Evolutionary conservation across 2,113 vertebrate species (phyloP).

Genomic region (Nothobranchius kuhntae): DNA sequence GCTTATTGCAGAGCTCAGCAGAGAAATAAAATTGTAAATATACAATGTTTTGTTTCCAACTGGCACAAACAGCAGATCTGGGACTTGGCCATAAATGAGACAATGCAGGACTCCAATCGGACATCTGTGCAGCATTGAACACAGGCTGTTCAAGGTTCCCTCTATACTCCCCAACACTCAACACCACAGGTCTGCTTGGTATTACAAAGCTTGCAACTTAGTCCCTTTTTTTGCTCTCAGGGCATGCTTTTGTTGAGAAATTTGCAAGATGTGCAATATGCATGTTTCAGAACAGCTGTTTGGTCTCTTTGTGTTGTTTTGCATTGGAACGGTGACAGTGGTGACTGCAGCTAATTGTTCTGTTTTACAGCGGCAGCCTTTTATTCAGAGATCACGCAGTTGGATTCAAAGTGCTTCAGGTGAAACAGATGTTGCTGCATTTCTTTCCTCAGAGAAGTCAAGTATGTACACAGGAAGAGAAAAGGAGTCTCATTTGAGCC

Average conservation of each 20-base stretch:
- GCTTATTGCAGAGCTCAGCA: constrained; percentile 18
- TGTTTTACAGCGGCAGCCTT: constrained; percentile 39
- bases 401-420: constrained; percentile 61
- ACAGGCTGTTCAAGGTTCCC: constrained; percentile 35
- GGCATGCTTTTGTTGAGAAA: constrained; percentile 38
- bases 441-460: constrained; percentile 48
- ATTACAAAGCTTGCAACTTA: constrained; percentile 30
- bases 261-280: constrained; percentile 44
- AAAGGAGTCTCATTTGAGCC: constrained; percentile 37
- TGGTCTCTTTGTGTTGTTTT: constrained; percentile 15
- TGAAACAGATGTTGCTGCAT: constrained; percentile 73
- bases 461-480: constrained; percentile 59
- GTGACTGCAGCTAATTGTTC: constrained; percentile 11
- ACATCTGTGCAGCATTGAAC: constrained; percentile 45
- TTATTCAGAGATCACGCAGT: constrained; percentile 61
- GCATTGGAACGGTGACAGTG: constrained; percentile 13
- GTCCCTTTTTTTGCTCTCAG: constrained; percentile 25
- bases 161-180: constrained; percentile 6
- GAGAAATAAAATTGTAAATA: constrained; percentile 56
- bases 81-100: constrained; percentile 53
- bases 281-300: constrained; percentile 51
- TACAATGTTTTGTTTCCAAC: constrained; percentile 45
- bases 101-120: constrained; percentile 54
- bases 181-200: constrained; percentile 24
- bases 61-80: constrained; percentile 50